These are phyloP conservation scores for Eupeodes latifasciatus DNA, from an alignment of 2,888 invertebrate genomes.

Conservation along the genomic window DNA sequence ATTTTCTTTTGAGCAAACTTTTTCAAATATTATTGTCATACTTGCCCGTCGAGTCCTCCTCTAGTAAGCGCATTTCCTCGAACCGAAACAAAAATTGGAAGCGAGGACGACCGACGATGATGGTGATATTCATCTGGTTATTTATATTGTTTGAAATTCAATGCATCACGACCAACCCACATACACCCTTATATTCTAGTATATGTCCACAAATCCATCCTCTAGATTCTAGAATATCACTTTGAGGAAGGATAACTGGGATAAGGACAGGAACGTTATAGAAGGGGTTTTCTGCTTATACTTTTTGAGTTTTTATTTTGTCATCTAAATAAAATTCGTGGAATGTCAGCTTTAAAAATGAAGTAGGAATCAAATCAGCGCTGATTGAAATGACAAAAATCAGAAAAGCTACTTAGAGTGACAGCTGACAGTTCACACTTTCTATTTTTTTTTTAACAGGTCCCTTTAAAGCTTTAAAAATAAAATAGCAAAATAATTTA, in stretches of 20 bases:
- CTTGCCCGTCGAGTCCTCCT: background rate
- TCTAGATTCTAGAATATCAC: slow-evolving; percentile 19
- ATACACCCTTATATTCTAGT: too few relatives aligned
- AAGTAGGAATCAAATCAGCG: too few relatives aligned
- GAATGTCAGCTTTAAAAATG: too few relatives aligned
- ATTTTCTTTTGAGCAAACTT: slow-evolving; percentile 71
- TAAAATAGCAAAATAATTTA: too few relatives aligned
- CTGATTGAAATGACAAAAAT: too few relatives aligned
- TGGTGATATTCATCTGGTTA: slow-evolving; percentile 50
- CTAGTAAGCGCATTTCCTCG: slow-evolving; percentile 15
- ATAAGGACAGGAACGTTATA: background rate
- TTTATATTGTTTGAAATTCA: slow-evolving; percentile 49
- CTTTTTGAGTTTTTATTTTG: background rate
- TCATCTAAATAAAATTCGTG: too few relatives aligned
- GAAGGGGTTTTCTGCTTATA: background rate
- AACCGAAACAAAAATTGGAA: slow-evolving; percentile 8
- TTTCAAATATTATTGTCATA: slow-evolving; percentile 70
- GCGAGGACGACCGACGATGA: background rate
- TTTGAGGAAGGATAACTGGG: slow-evolving; percentile 32
- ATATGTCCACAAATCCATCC: slow-evolving; percentile 17
- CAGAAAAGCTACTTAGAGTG: too few relatives aligned
- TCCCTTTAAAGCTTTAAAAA: too few relatives aligned
- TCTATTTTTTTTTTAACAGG: too few relatives aligned
- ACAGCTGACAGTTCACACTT: too few relatives aligned
- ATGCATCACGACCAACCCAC: background rate